Percentiles rank a stretch among this genome's conserved stretches.
Evolutionary conservation across 92 coral and sea anemone genomes (phyloP).

Genomic region (Nematostella vectensis): DNA sequence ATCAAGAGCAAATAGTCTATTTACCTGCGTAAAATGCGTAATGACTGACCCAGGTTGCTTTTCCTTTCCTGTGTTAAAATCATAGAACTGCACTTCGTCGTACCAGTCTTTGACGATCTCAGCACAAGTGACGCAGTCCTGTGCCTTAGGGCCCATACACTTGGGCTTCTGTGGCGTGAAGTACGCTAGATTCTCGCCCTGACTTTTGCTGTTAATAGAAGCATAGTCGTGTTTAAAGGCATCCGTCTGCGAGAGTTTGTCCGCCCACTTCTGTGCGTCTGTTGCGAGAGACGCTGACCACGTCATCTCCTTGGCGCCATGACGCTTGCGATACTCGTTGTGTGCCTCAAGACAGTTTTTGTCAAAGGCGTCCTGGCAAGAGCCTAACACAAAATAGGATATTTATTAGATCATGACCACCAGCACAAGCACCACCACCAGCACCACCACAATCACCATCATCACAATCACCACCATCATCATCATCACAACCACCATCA

Average conservation of each 20-base stretch:
- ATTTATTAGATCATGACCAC: too few species aligned
- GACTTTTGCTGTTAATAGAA: slow-evolving; percentile 31
- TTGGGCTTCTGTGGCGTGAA: slow-evolving; percentile 65
- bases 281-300: slow-evolving; percentile 78
- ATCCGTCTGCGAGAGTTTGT: slow-evolving; percentile 55
- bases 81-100: slow-evolving; percentile 56
- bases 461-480: too few species aligned
- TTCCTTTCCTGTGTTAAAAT: slow-evolving; percentile 42
- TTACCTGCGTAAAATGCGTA: slow-evolving; percentile 85
- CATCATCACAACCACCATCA: too few species aligned
- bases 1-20: too few species aligned
- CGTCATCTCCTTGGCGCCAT: slow-evolving; percentile 57
- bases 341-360: slow-evolving; percentile 68
- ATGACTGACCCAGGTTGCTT: slow-evolving; percentile 37
- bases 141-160: slow-evolving; percentile 40
- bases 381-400: too few species aligned
- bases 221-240: slow-evolving; percentile 57
- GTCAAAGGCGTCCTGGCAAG: slow-evolving; percentile 41
- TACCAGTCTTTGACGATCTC: slow-evolving; percentile 81
- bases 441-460: too few species aligned
- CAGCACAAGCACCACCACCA: too few species aligned
- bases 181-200: slow-evolving; percentile 88
- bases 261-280: slow-evolving; percentile 85
- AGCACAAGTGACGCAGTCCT: slow-evolving; percentile 53
- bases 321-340: slow-evolving; percentile 57